Conservation (phyloP, 2,113 vertebrate species). For the Anhinga anhinga region DNA sequence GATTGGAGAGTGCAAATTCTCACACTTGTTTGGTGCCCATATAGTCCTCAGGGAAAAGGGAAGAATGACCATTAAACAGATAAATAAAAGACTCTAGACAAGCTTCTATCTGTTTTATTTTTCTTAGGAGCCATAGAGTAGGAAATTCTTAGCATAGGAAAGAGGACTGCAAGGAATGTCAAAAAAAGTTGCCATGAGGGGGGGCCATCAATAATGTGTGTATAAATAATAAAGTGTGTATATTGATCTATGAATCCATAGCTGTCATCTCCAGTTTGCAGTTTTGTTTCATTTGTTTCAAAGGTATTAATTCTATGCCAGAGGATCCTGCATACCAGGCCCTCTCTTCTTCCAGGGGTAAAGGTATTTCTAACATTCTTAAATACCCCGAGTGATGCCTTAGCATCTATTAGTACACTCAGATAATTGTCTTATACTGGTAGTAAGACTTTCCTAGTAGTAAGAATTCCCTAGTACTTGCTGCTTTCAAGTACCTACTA, state of each 20-base stretch:
- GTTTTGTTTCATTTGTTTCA: not conserved
- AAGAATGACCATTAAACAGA: not conserved
- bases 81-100: not conserved
- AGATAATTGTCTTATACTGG: not conserved
- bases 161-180: not conserved
- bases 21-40: fast-evolving
- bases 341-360: not conserved
- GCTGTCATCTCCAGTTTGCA: fast-evolving
- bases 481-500: not conserved
- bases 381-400: not conserved
- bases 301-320: not conserved
- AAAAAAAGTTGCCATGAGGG: not conserved
- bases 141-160: not conserved
- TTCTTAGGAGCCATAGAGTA: not conserved
- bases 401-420: not conserved
- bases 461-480: not conserved
- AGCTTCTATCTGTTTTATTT: not conserved
- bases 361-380: not conserved
- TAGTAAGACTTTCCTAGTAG: not conserved
- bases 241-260: not conserved
- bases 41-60: not conserved
- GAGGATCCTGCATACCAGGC: not conserved
- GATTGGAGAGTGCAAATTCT: not conserved
- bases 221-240: not conserved
- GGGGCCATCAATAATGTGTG: not conserved